A percentile compares a stretch with the other conserved stretches of the same genome.
Evolutionary conservation across 2,888 invertebrate genomes (phyloP).

Genomic region (Resseliella maxima): DNA sequence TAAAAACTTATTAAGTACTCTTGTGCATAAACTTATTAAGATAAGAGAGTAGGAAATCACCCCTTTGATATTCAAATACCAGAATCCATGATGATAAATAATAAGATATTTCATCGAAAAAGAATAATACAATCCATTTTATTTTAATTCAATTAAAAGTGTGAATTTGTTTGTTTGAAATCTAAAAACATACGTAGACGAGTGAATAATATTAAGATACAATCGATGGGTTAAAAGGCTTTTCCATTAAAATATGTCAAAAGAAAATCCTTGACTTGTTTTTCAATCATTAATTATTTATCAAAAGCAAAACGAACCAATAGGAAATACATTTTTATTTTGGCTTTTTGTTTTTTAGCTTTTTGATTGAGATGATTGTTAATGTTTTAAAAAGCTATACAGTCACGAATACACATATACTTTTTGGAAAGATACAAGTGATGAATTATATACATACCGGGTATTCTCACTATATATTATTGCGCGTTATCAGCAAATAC

Average conservation of each 20-base stretch:
- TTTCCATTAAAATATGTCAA: not conserved
- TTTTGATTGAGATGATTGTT: not conserved
- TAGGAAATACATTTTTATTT: not conserved
- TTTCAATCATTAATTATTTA: constrained; percentile 7
- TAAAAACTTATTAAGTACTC: too few species aligned
- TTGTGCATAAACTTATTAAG: too few species aligned
- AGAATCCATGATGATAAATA: too few species aligned
- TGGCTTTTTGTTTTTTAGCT: not conserved
- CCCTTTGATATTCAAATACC: too few species aligned
- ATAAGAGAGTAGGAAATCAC: too few species aligned
- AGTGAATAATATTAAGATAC: too few species aligned
- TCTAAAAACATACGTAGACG: too few species aligned
- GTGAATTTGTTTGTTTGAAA: too few species aligned
- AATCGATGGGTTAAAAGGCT: not conserved
- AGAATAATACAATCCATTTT: too few species aligned
- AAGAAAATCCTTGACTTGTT: not conserved
- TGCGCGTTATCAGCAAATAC: constrained; percentile 1
- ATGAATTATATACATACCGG: not conserved
- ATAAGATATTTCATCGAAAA: too few species aligned
- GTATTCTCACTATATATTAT: not conserved
- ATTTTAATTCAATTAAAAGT: too few species aligned
- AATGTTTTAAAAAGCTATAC: not conserved
- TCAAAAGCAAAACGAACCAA: not conserved
- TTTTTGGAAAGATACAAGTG: not conserved
- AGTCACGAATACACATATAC: not conserved